Conservation (phyloP, 1,140 invertebrate genomes). For the Trissolcus basalis region DNA sequence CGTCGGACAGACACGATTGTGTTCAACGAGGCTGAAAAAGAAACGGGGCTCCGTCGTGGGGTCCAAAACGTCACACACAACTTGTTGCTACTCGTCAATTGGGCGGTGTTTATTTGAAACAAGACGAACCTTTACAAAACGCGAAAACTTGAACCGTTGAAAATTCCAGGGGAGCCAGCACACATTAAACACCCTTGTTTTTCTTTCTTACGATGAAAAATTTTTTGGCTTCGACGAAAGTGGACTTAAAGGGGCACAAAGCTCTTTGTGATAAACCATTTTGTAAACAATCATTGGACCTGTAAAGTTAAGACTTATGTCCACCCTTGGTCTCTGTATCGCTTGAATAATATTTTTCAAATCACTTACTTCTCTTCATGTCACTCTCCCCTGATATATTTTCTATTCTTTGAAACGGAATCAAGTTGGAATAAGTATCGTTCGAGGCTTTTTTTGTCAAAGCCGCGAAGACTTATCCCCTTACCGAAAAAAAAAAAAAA, state of each 20-base stretch:
- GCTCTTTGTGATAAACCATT: slow-evolving; percentile 55
- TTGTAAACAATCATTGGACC: slow-evolving; percentile 43
- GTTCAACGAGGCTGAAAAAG: slow-evolving; percentile 62
- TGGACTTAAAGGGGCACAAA: slow-evolving; percentile 40
- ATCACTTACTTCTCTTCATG: slow-evolving; percentile 18
- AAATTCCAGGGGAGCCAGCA: slow-evolving; percentile 62
- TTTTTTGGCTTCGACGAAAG: slow-evolving; percentile 20
- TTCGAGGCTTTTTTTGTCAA: no score
- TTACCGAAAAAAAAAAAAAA: no score
- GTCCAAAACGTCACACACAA: slow-evolving; percentile 25
- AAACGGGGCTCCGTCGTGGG: slow-evolving; percentile 53
- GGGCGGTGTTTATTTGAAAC: slow-evolving; percentile 63
- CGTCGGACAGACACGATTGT: slow-evolving; percentile 65
- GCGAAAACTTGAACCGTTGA: slow-evolving; percentile 59
- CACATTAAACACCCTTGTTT: no score
- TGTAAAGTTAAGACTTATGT: slow-evolving; percentile 21
- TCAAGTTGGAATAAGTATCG: neutral
- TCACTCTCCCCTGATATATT: slow-evolving; percentile 63
- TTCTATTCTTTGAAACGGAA: neutral
- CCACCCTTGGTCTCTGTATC: slow-evolving; percentile 27
- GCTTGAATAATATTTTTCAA: slow-evolving; percentile 45
- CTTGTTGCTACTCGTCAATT: slow-evolving; percentile 57
- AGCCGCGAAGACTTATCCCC: no score
- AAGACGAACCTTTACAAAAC: slow-evolving; percentile 55
- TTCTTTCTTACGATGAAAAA: neutral